Percentiles rank a stretch among this genome's conserved stretches.
Evolutionary conservation across 2,797 vertebrate genomes (phyloP).

Genomic region (Myotis pilosus): DNA sequence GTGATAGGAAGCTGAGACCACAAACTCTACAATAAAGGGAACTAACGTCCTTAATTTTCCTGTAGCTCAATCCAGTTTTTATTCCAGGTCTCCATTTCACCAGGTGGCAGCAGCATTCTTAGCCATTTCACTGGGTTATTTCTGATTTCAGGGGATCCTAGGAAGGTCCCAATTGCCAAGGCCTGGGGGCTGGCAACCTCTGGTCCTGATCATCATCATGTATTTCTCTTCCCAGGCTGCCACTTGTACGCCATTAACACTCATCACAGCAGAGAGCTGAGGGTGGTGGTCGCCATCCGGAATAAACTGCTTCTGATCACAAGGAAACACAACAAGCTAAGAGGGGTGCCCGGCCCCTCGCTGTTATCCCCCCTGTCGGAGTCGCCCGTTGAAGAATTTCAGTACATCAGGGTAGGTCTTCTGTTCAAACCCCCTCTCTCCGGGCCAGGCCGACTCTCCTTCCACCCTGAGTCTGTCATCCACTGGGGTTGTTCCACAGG

Average conservation of each 20-base stretch:
- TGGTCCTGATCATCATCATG: background rate
- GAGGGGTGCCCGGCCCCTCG: slow-evolving; percentile 80
- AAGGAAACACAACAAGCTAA: slow-evolving; percentile 87
- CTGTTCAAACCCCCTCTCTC: background rate
- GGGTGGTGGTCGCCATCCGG: slow-evolving; percentile 95
- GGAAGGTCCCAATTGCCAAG: background rate
- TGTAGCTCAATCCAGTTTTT: background rate
- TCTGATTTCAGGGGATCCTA: background rate
- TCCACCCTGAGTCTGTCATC: background rate
- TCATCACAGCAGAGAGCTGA: slow-evolving; percentile 93
- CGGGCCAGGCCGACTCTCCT: background rate
- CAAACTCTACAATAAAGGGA: background rate
- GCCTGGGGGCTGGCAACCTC: background rate
- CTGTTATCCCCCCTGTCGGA: slow-evolving; percentile 80
- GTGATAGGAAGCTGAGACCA: background rate
- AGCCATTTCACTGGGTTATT: background rate
- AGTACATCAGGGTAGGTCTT: slow-evolving; percentile 93
- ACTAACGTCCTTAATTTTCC: background rate
- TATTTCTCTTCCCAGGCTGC: slow-evolving; percentile 88
- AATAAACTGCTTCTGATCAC: slow-evolving; percentile 98
- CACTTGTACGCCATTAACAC: slow-evolving; percentile 98
- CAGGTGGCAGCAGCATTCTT: background rate
- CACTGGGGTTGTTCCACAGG: background rate
- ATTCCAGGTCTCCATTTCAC: background rate
- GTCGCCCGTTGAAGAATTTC: slow-evolving; percentile 96